Percentiles rank a stretch among this genome's conserved stretches.
Evolutionary conservation across 2,888 invertebrate species (phyloP).

Genomic region (Poecilobothrus nobilitatus): DNA sequence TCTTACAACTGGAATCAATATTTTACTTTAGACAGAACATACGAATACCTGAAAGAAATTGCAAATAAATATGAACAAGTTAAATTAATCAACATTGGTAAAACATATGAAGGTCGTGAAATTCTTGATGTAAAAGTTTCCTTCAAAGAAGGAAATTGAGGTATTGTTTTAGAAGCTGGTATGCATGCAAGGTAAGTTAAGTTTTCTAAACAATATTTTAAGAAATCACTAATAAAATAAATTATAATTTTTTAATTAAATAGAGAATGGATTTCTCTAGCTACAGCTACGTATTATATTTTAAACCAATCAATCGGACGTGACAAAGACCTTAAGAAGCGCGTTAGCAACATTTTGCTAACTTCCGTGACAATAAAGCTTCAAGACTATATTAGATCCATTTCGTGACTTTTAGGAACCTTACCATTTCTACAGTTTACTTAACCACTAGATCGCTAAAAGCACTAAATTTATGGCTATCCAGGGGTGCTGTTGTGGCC

Average conservation of each 20-base stretch:
- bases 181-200: conserved; percentile 50
- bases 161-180: conserved; percentile 54
- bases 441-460: too few relatives aligned
- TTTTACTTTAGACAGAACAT: conserved; percentile 43
- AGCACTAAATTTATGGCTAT: too few relatives aligned
- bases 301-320: conserved; percentile 54
- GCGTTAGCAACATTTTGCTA: too few relatives aligned
- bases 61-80: conserved; percentile 46
- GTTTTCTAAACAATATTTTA: too few relatives aligned
- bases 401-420: too few relatives aligned
- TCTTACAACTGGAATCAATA: conserved; percentile 36
- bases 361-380: too few relatives aligned
- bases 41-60: conserved; percentile 49
- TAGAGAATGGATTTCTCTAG: conserved; percentile 68
- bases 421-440: too few relatives aligned
- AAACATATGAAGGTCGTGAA: conserved; percentile 51
- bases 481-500: too few relatives aligned
- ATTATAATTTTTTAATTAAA: too few relatives aligned
- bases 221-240: too few relatives aligned
- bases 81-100: conserved; percentile 47
- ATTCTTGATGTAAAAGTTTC: conserved; percentile 52
- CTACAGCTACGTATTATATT: conserved; percentile 54
- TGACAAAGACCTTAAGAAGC: too few relatives aligned
- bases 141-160: conserved; percentile 46
- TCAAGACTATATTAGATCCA: too few relatives aligned